Base-by-base conservation (phyloP, 2,797 vertebrate species). In the Lagocephalus sceleratus region DNA sequence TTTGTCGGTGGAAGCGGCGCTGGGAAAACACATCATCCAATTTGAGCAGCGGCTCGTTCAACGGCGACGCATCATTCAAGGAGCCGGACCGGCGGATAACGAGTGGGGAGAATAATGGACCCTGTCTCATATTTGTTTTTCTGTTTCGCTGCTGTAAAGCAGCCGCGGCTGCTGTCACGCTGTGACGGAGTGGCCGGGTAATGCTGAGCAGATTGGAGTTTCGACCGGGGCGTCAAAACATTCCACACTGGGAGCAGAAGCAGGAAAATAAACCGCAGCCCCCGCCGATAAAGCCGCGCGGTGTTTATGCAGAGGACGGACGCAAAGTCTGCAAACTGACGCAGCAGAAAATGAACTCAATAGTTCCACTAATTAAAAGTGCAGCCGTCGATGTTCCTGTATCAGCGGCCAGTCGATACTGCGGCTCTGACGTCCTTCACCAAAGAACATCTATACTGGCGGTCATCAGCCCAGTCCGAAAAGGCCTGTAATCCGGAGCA, bases 191-290 rank as follows among this genome's bases (percentile, higher is more conserved):
- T 51, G 54, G 12, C 35, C 53, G 40, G 44, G 63, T 70, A 77
- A 70, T 59, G 53, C 60, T 21, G 66, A 54, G 57, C 45, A 77
- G 57, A 62, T 67, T 67, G 59, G 39, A 64, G 22, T 46, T 61
- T 57, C 41, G 42, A 39, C 52, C 43, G 47, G 6, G 39, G 2
- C 39, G 15, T 17, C 16, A 38, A 60, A 60, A 63, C 56, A 44
- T 40, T 62, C 57, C 29, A 60, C 35, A 49, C 52, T 15, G 8
- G 17, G 53, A 58, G 38, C 20, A 51, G 48, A 15, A 67, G 50
- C 12, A 9, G 22, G 9, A 32, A 38, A n/a, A 38, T 17, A 25
- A 17, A 40, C 16, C 5, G 5, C 32, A 35, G 32, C 11, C 3
- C 12, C n/a, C n/a, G n/a, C n/a, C 2, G 32, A 35, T 14, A 5